These are phyloP conservation scores for Catharus fuscescens DNA, from an alignment of 2,113 vertebrate species.

Conservation along the genomic window DNA sequence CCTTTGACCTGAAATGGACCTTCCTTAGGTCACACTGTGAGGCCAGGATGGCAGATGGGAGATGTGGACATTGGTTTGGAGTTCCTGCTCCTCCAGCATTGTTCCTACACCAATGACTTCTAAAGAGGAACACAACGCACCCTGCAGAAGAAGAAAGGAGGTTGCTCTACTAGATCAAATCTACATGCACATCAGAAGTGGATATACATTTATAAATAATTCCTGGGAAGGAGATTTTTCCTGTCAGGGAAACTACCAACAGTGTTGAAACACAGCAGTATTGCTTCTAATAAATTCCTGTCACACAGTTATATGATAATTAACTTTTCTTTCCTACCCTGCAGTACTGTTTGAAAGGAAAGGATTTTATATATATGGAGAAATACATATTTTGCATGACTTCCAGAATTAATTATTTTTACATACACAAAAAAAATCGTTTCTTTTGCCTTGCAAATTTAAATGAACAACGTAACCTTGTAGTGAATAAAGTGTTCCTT, in stretches of 20 bases:
- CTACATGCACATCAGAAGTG: not conserved
- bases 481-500: not conserved
- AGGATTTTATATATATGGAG: not conserved
- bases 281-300: conserved; percentile 25
- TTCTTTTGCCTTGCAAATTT: not conserved
- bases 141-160: not conserved
- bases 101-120: not conserved
- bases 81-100: not conserved
- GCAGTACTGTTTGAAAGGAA: not conserved
- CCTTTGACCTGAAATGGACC: not conserved
- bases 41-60: not conserved
- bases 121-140: not conserved
- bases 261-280: not conserved
- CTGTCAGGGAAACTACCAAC: not conserved
- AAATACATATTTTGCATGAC: not conserved
- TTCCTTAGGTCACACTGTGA: not conserved
- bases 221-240: not conserved
- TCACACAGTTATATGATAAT: not conserved
- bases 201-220: not conserved
- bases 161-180: not conserved
- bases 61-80: not conserved
- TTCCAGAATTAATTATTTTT: not conserved
- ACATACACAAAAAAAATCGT: not conserved
- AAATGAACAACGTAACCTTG: not conserved
- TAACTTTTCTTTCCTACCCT: conserved; percentile 7